Conservation (phyloP, 2,888 invertebrate genomes). For the Aporophyla lueneburgensis region DNA sequence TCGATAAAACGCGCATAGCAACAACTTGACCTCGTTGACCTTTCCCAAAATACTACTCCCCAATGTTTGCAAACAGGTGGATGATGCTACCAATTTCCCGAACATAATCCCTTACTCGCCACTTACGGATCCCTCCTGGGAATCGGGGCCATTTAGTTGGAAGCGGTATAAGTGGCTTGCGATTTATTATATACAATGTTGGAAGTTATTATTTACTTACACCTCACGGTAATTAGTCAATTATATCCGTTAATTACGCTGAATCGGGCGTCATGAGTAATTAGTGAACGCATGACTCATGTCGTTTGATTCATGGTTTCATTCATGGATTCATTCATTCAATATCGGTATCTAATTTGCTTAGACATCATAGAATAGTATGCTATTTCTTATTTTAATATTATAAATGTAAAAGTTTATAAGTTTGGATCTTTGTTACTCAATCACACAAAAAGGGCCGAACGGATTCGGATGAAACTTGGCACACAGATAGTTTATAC, state of each 20-base stretch:
- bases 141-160: slow-evolving; percentile 5
- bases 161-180: not conserved
- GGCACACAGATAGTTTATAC: too few relatives aligned
- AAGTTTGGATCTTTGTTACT: too few relatives aligned
- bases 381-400: too few relatives aligned
- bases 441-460: too few relatives aligned
- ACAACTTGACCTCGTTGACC: not conserved
- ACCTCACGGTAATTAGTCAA: not conserved
- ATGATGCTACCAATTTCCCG: slow-evolving; percentile 28
- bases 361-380: not conserved
- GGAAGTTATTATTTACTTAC: not conserved
- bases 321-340: too few relatives aligned
- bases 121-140: not conserved
- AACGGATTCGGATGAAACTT: too few relatives aligned
- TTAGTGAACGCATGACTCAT: not conserved
- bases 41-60: not conserved
- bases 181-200: slow-evolving; percentile 13
- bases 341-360: not conserved
- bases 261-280: not conserved
- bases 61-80: slow-evolving; percentile 34
- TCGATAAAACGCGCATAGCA: not conserved
- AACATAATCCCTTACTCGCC: slow-evolving; percentile 27
- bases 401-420: too few relatives aligned
- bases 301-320: not conserved
- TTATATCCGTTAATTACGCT: not conserved